These are phyloP conservation scores for Brachionus calyciflorus DNA, from an alignment of 1,140 invertebrate species.

Conservation along the genomic window DNA sequence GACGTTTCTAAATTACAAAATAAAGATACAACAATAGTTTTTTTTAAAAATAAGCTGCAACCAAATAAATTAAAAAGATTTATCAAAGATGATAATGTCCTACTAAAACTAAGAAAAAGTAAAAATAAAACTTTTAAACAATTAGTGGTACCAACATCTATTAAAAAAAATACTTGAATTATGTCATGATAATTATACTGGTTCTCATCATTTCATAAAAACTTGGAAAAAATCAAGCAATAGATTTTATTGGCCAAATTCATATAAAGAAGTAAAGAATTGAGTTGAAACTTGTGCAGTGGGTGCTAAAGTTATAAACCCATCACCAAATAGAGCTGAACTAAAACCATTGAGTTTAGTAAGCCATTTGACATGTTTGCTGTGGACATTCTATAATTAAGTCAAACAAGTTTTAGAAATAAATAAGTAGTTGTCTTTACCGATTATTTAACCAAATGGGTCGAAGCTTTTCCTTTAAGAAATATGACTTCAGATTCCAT, in stretches of 20 bases:
- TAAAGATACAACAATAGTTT: too few relatives aligned
- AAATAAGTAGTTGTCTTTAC: slow-evolving; percentile 51
- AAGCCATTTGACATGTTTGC: slow-evolving; percentile 34
- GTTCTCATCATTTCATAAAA: neutral
- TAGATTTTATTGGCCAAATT: slow-evolving; percentile 40
- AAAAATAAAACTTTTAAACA: slow-evolving; percentile 32
- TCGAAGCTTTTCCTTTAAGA: slow-evolving; percentile 49
- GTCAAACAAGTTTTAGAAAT: neutral
- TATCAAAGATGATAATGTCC: too few relatives aligned
- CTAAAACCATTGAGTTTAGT: neutral
- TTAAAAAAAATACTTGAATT: neutral
- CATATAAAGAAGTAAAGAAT: slow-evolving; percentile 10
- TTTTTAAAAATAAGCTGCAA: too few relatives aligned
- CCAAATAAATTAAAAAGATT: too few relatives aligned
- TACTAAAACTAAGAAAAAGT: too few relatives aligned
- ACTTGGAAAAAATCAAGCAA: neutral
- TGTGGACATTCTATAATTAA: slow-evolving; percentile 14
- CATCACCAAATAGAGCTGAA: neutral
- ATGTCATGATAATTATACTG: slow-evolving; percentile 11
- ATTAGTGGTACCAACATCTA: slow-evolving; percentile 1
- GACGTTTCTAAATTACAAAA: too few relatives aligned
- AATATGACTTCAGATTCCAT: slow-evolving; percentile 50
- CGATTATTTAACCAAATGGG: slow-evolving; percentile 52
- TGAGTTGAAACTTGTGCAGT: slow-evolving; percentile 9
- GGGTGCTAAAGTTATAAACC: neutral